These are phyloP conservation scores for Drosophila atripex DNA, from an alignment of 2,888 invertebrate species.

Conservation along the genomic window DNA sequence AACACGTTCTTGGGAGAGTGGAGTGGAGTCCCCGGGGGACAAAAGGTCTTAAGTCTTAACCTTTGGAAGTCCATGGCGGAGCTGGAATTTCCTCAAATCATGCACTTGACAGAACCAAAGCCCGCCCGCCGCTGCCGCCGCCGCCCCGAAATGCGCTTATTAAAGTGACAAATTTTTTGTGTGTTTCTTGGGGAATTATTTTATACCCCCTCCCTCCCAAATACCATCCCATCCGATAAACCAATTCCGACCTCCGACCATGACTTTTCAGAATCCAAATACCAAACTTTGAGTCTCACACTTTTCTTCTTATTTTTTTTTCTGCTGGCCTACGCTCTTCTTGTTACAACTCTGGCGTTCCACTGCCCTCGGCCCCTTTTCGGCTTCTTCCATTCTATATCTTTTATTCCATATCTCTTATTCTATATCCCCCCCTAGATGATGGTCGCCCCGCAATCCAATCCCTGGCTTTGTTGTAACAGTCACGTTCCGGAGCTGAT, in stretches of 20 bases:
- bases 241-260: conserved; percentile 35
- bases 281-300: conserved; percentile 46
- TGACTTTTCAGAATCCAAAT: conserved; percentile 62
- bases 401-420: conserved; percentile 47
- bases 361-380: conserved; percentile 61
- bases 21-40: conserved; percentile 3
- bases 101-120: conserved; percentile 41
- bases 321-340: conserved; percentile 62
- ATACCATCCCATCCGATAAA: conserved; percentile 14
- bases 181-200: conserved; percentile 25
- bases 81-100: conserved; percentile 52
- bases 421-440: conserved; percentile 41
- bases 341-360: conserved; percentile 51
- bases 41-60: conserved; percentile 32
- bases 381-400: background rate
- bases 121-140: too few species aligned
- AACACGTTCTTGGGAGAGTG: conserved; percentile 50
- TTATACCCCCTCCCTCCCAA: conserved; percentile 4
- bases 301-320: conserved; percentile 22
- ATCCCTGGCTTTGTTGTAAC: conserved; percentile 42
- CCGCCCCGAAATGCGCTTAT: conserved; percentile 47
- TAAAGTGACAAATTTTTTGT: conserved; percentile 72
- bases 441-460: conserved; percentile 27
- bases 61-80: conserved; percentile 13
- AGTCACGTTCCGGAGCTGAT: conserved; percentile 43